These are phyloP conservation scores for Danaus plexippus DNA, from an alignment of 1,140 invertebrate genomes.

Conservation along the genomic window DNA sequence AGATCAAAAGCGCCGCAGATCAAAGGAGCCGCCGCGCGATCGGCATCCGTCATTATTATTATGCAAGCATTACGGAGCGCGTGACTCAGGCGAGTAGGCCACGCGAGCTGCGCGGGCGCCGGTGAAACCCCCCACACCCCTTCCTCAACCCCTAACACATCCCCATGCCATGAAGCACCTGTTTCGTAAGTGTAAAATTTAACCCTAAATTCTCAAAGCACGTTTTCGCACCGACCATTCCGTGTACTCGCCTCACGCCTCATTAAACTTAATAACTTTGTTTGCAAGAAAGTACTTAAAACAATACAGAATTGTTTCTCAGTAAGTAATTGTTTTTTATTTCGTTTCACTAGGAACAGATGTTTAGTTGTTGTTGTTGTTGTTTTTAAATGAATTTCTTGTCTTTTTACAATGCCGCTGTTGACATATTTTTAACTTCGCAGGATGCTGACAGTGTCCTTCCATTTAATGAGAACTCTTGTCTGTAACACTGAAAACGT, in stretches of 20 bases:
- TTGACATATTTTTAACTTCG: too few relatives aligned
- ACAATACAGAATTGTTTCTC: background rate
- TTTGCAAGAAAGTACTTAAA: too few relatives aligned
- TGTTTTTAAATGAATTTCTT: too few relatives aligned
- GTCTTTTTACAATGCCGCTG: too few relatives aligned
- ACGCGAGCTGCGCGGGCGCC: constrained; percentile 61
- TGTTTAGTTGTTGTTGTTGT: too few relatives aligned
- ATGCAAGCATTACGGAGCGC: constrained; percentile 70
- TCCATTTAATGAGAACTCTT: too few relatives aligned
- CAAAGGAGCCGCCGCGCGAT: constrained; percentile 69
- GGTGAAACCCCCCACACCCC: constrained; percentile 30
- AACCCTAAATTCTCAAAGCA: too few relatives aligned
- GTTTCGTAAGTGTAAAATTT: constrained; percentile 14
- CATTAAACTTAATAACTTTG: too few relatives aligned
- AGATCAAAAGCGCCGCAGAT: constrained; percentile 67
- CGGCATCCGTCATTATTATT: constrained; percentile 72
- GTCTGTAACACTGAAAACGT: too few relatives aligned
- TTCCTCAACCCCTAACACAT: constrained; percentile 23
- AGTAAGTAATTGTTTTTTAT: constrained; percentile 1
- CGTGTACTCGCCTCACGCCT: too few relatives aligned
- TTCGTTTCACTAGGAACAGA: background rate
- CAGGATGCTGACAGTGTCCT: too few relatives aligned
- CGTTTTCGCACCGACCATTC: too few relatives aligned
- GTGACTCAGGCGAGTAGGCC: constrained; percentile 67
- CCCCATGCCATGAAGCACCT: constrained; percentile 34